phyloP scores from a whole-genome alignment of 53 echinoderm and acorn worm species.

The Holothuria scabra region DNA sequence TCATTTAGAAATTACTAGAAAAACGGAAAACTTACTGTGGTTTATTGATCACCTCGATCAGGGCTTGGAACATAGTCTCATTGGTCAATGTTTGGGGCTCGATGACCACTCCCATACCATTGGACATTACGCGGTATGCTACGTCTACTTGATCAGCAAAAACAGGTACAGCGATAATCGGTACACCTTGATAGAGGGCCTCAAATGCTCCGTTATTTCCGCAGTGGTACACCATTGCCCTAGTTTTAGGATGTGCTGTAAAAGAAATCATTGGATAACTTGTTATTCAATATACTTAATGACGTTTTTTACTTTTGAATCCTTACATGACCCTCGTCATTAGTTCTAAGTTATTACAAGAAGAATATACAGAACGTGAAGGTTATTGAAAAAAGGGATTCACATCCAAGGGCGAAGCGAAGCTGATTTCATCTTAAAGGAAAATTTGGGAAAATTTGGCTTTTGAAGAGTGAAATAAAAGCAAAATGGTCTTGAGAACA shows the following conservation, averaged over 20 bases:
- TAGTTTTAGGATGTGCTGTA: conserved; percentile 35
- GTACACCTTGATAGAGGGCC: conserved; percentile 38
- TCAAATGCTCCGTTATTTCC: conserved; percentile 48
- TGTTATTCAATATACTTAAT: not conserved
- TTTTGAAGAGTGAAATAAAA: no score
- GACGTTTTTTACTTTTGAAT: no score
- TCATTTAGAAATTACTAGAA: no score
- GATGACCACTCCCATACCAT: conserved; percentile 24
- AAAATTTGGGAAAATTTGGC: no score
- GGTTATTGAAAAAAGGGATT: no score
- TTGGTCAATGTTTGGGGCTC: not conserved
- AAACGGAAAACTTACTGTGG: not conserved
- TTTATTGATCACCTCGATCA: conserved; percentile 25
- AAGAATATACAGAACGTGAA: no score
- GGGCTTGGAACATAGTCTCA: conserved; percentile 16
- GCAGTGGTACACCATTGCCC: conserved; percentile 42
- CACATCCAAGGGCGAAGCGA: no score
- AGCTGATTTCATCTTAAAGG: no score
- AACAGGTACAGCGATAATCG: conserved; percentile 29
- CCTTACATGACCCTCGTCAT: no score
- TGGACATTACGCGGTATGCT: conserved; percentile 28
- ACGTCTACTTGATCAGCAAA: conserved; percentile 42
- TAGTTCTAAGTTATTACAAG: no score
- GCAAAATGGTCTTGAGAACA: no score
- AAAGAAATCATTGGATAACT: not conserved